A percentile compares a stretch with the other conserved stretches of the same genome.
Conservation (phyloP, 64 coral and sea anemone genomes). For the Astreopora myriophthalma region DNA sequence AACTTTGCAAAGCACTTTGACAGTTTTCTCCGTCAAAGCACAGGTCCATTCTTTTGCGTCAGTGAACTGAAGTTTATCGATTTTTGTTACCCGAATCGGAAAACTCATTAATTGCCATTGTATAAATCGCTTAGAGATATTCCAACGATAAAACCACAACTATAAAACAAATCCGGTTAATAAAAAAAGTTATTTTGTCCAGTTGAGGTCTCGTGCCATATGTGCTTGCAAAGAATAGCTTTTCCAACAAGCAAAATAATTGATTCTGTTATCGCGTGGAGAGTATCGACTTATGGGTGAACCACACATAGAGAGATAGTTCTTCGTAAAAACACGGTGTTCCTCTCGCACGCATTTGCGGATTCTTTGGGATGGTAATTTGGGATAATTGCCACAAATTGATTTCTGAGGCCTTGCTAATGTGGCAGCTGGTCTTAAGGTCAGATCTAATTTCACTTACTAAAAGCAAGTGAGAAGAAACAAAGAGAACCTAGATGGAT, state of each 20-base stretch:
- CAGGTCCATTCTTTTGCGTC: neutral
- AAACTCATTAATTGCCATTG: constrained; percentile 66
- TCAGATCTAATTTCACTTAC: constrained; percentile 15
- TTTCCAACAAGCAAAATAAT: constrained; percentile 7
- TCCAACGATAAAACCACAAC: constrained; percentile 69
- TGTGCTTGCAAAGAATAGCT: constrained; percentile 22
- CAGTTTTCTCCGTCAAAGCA: neutral
- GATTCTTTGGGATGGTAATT: constrained; percentile 57
- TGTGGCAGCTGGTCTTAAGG: constrained; percentile 28
- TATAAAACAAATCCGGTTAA: constrained; percentile 79
- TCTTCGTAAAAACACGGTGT: neutral
- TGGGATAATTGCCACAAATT: constrained; percentile 35
- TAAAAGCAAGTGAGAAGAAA: constrained; percentile 12
- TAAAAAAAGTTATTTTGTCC: constrained; percentile 23
- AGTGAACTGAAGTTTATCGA: neutral
- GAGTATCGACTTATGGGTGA: neutral
- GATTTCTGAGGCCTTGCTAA: constrained; percentile 28
- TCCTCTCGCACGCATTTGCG: neutral
- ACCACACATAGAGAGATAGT: neutral
- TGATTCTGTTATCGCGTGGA: neutral
- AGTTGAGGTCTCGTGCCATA: constrained; percentile 15
- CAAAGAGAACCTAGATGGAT: constrained; percentile 14
- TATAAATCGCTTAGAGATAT: constrained; percentile 79
- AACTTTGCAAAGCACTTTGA: neutral
- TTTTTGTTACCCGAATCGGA: constrained; percentile 32